Percentiles rank a stretch among this genome's conserved stretches.
Conservation (phyloP, 2,888 invertebrate genomes). For the Orthonevra nobilis region DNA sequence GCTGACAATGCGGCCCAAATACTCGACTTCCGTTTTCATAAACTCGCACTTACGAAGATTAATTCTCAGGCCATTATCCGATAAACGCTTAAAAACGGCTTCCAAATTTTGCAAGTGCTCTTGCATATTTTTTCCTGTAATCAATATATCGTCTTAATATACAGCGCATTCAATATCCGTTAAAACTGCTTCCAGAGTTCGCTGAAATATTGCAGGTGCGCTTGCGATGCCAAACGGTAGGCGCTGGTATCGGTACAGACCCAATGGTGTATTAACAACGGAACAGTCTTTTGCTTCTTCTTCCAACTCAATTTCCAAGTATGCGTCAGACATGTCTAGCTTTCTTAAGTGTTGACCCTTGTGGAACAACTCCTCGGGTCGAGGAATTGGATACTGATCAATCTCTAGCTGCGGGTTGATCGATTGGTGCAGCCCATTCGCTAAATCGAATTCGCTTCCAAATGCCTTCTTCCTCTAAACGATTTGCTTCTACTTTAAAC, state of each 20-base stretch:
- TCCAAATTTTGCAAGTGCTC: not conserved
- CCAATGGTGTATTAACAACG: too few species aligned
- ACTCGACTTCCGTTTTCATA: slow-evolving; percentile 44
- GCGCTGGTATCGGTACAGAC: too few species aligned
- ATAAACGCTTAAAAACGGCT: slow-evolving; percentile 61
- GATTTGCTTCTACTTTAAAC: slow-evolving; percentile 66
- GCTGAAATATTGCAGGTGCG: too few species aligned
- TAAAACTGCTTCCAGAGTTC: too few species aligned
- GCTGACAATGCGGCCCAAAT: slow-evolving; percentile 27
- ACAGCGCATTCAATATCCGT: too few species aligned
- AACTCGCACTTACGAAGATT: slow-evolving; percentile 26
- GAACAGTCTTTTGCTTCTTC: too few species aligned
- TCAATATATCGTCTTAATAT: not conserved
- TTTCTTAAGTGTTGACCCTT: slow-evolving; percentile 17
- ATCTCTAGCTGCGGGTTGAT: slow-evolving; percentile 71
- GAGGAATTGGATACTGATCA: slow-evolving; percentile 67
- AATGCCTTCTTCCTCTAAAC: slow-evolving; percentile 44
- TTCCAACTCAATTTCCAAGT: slow-evolving; percentile 62
- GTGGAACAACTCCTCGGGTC: slow-evolving; percentile 66
- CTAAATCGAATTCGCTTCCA: slow-evolving; percentile 71
- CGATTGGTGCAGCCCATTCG: slow-evolving; percentile 74
- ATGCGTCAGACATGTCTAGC: slow-evolving; percentile 70
- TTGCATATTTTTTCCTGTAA: slow-evolving; percentile 12
- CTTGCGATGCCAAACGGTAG: too few species aligned
- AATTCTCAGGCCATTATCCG: not conserved